Evolutionary conservation across 2,113 vertebrate genomes (phyloP).

Genomic region (Ageneiosus marmoratus): DNA sequence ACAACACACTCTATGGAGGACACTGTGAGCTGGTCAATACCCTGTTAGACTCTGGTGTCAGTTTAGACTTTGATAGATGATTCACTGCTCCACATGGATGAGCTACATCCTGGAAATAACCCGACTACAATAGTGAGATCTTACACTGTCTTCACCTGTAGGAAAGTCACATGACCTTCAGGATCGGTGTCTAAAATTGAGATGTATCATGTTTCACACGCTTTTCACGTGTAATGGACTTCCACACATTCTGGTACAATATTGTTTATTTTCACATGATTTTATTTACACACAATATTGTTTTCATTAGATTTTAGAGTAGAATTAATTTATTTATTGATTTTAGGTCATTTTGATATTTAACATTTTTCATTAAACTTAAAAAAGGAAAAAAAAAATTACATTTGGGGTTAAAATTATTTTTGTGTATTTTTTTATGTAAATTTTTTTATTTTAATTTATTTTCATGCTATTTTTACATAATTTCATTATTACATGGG

Average conservation of each 20-base stretch:
- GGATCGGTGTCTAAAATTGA: neutral
- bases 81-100: neutral
- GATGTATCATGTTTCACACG: neutral
- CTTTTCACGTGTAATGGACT: neutral
- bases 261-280: neutral
- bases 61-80: slow-evolving; percentile 16
- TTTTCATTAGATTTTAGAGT: too few relatives aligned
- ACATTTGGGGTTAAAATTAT: too few relatives aligned
- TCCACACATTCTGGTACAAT: too few relatives aligned
- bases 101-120: neutral
- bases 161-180: neutral
- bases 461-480: neutral
- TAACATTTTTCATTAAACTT: too few relatives aligned
- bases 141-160: neutral
- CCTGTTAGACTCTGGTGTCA: slow-evolving; percentile 27
- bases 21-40: slow-evolving; percentile 72
- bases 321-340: too few relatives aligned
- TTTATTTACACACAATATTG: too few relatives aligned
- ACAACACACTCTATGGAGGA: slow-evolving; percentile 70
- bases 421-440: too few relatives aligned
- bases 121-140: neutral
- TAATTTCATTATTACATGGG: neutral
- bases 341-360: too few relatives aligned
- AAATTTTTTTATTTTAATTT: too few relatives aligned
- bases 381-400: too few relatives aligned